Base-by-base conservation (phyloP, 2,797 vertebrate species). In the Chaetodon trifasciatus region DNA sequence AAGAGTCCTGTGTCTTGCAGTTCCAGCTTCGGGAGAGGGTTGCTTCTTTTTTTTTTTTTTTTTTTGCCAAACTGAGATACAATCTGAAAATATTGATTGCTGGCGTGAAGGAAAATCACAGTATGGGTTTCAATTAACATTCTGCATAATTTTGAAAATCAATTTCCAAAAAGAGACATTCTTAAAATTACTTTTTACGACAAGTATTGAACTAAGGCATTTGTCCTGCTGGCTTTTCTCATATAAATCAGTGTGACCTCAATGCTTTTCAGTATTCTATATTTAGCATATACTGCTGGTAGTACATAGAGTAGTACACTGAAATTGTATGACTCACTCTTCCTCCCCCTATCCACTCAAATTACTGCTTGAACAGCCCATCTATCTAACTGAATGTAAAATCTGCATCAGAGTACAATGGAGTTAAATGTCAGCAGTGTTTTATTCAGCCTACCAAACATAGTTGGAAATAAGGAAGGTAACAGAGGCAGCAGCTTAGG, bases 251-350 rank as follows among this genome's bases (percentile, higher is more conserved):
- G 60, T 42, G n/a, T 28, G 47, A 32, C 42, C 19, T 67, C 71
- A 24, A 35, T 15, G 39, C 17, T 67, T 79, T 53, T 28, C 46
- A 73, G 23, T 16, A 21, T 15, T 72, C 66, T 72, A 76, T 73
- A 81, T 76, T 78, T 75, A 79, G 76, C 28, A 32, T 67, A 46
- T 15, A 67, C 35, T 28, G 52, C 1, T 79, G 58, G 55, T 60
- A 12, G 65, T 73, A 74, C 61, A 50, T 13, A 81, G 21, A 62
- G 42, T 40, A 58, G 3, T 9, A 71, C 44, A 74, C 40, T 16
- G 40, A 77, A 56, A 81, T 3, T 23, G n/a, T 78, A 46, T 88
- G 86, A 88, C 73, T 87, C 81, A 88, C 23, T 47, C 28, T 49
- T 68, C 37, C 46, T 49, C 61, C 62, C 71, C 16, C 49, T 44